Conservation (phyloP, 2,797 vertebrate genomes). For the Esox masquinongy region DNA sequence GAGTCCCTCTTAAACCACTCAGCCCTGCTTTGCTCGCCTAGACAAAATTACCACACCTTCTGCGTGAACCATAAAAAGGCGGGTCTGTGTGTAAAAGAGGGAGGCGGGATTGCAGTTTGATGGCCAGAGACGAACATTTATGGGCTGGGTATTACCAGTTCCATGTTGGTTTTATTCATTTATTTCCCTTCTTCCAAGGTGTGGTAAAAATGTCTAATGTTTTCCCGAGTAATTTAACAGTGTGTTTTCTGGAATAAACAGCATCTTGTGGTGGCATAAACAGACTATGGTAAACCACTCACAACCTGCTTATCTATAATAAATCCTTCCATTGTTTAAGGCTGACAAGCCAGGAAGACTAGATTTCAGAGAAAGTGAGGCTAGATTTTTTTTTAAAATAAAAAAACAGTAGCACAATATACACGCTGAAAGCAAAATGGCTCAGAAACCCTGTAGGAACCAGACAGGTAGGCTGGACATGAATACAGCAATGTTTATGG, state of each 20-base stretch:
- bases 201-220: slow-evolving; percentile 22
- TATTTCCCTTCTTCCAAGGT: slow-evolving; percentile 21
- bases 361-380: background rate
- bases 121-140: slow-evolving; percentile 52
- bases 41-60: slow-evolving; percentile 50
- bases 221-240: slow-evolving; percentile 16
- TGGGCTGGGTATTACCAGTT: slow-evolving; percentile 41
- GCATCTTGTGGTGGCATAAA: slow-evolving; percentile 2
- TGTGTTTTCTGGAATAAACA: slow-evolving; percentile 7
- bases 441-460: slow-evolving; percentile 3
- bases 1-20: background rate
- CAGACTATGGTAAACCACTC: background rate
- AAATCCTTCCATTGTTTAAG: slow-evolving; percentile 17
- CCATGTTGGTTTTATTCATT: slow-evolving; percentile 42
- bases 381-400: background rate
- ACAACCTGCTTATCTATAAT: slow-evolving; percentile 25
- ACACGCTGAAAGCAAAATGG: background rate
- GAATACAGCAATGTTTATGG: slow-evolving; percentile 46
- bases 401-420: background rate
- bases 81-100: slow-evolving; percentile 46
- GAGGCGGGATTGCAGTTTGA: slow-evolving; percentile 45
- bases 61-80: slow-evolving; percentile 45
- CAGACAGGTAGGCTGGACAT: slow-evolving; percentile 22
- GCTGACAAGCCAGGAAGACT: background rate
- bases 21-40: slow-evolving; percentile 38